Conservation (phyloP, 2,113 vertebrate species). For the Caracal caracal region DNA sequence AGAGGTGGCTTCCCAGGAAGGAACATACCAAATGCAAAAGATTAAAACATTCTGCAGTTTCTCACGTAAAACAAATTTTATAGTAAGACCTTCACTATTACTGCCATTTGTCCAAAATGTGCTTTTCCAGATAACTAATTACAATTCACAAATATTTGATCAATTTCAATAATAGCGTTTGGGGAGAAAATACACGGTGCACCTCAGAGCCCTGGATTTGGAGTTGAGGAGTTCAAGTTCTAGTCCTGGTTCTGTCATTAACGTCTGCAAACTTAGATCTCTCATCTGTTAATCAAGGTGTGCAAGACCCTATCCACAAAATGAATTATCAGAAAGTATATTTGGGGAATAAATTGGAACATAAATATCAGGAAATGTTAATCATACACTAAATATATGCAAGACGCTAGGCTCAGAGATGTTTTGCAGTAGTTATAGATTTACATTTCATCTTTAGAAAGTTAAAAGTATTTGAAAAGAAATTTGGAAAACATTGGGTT, state of each 20-base stretch:
- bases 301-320: not conserved
- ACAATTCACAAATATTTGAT: not conserved
- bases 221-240: not conserved
- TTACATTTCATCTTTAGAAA: conserved; percentile 2
- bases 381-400: not conserved
- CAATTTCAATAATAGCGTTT: not conserved
- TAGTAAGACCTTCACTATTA: not conserved
- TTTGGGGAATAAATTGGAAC: not conserved
- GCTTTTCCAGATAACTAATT: not conserved
- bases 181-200: not conserved
- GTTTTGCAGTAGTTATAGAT: not conserved
- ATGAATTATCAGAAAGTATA: not conserved
- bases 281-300: not conserved
- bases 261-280: not conserved
- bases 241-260: not conserved
- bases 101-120: not conserved
- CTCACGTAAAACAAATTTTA: not conserved
- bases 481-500: not conserved
- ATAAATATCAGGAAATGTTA: not conserved
- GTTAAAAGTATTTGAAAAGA: not conserved
- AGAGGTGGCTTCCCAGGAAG: conserved; percentile 56
- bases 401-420: not conserved
- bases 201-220: not conserved
- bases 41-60: not conserved
- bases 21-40: not conserved